Evolutionary conservation across 2,888 invertebrate genomes (phyloP), one percentile per base, ranked within the genome.

Genomic region (Clitarchus hookeri): DNA sequence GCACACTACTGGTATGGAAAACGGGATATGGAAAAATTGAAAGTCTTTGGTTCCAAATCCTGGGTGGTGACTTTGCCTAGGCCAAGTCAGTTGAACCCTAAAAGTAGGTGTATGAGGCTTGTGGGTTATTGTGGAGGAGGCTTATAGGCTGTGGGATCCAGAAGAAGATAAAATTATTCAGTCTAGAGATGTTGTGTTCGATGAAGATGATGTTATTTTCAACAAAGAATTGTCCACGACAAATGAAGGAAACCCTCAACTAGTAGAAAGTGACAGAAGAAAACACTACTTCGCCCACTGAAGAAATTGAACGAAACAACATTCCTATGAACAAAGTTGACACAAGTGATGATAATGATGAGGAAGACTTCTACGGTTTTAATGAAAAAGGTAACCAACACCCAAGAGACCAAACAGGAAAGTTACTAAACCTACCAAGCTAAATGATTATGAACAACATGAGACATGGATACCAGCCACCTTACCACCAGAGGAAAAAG

Each of bases 1-100:
- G 82, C 25, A 82, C 4, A 82, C 19, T 36, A 36, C 23, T 82
- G 82, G 82, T 82, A 82, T 82, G 82, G 82, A 82, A 26, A 82
- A 82, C 12, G 25, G 25, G 26, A 82, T 6, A 36, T 82, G 82
- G 82, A 19, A 13, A 36, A 82, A 82, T 26, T 82, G 44, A 82
- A 44, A 82, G 82, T 82, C 13, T 82, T 82, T 82, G 25, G n/a
- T n/a, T 27, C 27, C 16, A 27, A 82, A 82, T 36, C 36, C 44
- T 27, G 27, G 27, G 82, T 27, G 6, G 9, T 27, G 16, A 36
- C 82, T 19, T 44, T 82, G 26, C 44, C 82, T 26, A 82, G 82
- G 44, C 4, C 13, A 23, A 82, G 19, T 19, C 8, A 19, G 82
- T 26, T 82, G 44, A 44, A 19, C 23, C 25, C 82, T 25, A 27